A percentile compares a stretch with the other conserved stretches of the same genome.
phyloP scores from a whole-genome alignment of 1,140 invertebrate species.

The Caenorhabditis latens region DNA sequence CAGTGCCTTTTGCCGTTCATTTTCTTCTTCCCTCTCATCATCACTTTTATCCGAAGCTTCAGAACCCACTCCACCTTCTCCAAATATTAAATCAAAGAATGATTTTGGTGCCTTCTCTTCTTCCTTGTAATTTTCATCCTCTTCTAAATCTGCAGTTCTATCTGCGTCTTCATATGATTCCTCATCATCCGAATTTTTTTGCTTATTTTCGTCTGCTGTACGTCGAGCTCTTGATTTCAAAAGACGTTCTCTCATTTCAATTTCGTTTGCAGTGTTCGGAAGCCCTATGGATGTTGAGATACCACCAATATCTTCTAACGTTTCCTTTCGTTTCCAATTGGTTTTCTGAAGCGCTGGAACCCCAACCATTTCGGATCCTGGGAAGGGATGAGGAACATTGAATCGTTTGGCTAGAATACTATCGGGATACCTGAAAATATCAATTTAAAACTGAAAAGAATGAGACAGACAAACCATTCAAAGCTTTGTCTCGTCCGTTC shows the following conservation, averaged over 20 bases:
- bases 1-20: neutral
- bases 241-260: slow-evolving; percentile 52
- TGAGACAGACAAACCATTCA: slow-evolving; percentile 82
- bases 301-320: slow-evolving; percentile 46
- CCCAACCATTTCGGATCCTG: slow-evolving; percentile 79
- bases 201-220: neutral
- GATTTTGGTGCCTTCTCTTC: slow-evolving; percentile 34
- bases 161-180: neutral
- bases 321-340: slow-evolving; percentile 34
- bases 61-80: neutral
- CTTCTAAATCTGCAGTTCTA: neutral
- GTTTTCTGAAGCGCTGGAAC: slow-evolving; percentile 65
- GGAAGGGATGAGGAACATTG: slow-evolving; percentile 90
- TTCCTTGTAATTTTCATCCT: neutral
- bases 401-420: slow-evolving; percentile 90
- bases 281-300: slow-evolving; percentile 57
- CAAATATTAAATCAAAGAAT: slow-evolving; percentile 38
- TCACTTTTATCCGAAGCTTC: neutral
- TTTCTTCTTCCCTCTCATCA: neutral
- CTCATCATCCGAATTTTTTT: neutral
- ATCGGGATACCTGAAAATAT: slow-evolving; percentile 81
- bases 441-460: slow-evolving; percentile 6
- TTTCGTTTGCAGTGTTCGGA: slow-evolving; percentile 65
- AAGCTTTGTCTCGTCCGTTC: slow-evolving; percentile 83
- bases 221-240: slow-evolving; percentile 5